These are phyloP conservation scores for Brachyalestes nurse DNA, from an alignment of 2,797 vertebrate genomes.

Conservation along the genomic window DNA sequence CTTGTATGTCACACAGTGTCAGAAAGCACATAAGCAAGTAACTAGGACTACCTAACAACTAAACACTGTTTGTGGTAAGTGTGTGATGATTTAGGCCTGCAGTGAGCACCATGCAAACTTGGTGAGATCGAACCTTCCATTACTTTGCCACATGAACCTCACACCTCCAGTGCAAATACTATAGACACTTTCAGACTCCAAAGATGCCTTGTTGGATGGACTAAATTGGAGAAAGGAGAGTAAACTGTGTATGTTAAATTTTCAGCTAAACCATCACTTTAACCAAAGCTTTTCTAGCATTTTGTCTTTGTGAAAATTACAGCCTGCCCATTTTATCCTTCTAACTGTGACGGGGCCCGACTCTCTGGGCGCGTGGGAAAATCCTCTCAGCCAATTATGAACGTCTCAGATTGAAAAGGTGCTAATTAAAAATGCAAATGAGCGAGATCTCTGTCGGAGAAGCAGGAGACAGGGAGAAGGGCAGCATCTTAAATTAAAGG, in stretches of 20 bases:
- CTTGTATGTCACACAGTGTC: no score
- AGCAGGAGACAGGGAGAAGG: slow-evolving; percentile 47
- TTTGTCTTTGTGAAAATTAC: slow-evolving; percentile 34
- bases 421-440: slow-evolving; percentile 71
- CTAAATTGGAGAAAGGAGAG: not conserved
- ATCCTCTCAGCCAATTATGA: slow-evolving; percentile 48
- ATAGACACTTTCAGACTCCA: not conserved
- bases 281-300: not conserved
- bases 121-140: not conserved
- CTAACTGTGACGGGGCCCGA: slow-evolving; percentile 9
- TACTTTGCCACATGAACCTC: not conserved
- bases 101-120: not conserved
- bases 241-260: not conserved
- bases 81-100: not conserved
- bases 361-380: slow-evolving; percentile 21
- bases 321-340: slow-evolving; percentile 12
- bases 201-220: not conserved
- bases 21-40: no score
- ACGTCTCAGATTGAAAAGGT: slow-evolving; percentile 52
- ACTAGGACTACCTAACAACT: no score
- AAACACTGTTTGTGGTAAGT: not conserved
- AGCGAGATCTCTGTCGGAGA: slow-evolving; percentile 54
- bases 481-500: not conserved
- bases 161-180: not conserved
- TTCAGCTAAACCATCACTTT: not conserved